phyloP scores from a whole-genome alignment of 1,140 invertebrate genomes.

The Pinna nobilis region DNA sequence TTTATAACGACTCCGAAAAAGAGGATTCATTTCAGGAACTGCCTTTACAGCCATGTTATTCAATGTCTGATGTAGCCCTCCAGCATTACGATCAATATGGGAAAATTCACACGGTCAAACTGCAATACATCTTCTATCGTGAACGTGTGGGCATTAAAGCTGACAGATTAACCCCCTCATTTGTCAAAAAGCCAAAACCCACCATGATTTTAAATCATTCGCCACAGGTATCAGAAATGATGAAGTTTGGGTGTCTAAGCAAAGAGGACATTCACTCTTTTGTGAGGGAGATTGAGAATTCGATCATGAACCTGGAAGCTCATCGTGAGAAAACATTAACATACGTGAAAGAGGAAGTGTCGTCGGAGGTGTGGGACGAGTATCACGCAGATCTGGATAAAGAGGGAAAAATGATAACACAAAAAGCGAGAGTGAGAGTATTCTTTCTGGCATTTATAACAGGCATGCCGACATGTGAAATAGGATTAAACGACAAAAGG shows the following conservation, averaged over 20 bases:
- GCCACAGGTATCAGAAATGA: constrained; percentile 94
- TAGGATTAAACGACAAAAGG: constrained; percentile 97
- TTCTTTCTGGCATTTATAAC: constrained; percentile 95
- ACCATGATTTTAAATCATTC: constrained; percentile 94
- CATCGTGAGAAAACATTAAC: constrained; percentile 80
- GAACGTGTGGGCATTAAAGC: constrained; percentile 97
- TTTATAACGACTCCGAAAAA: constrained; percentile 63
- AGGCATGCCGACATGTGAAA: constrained; percentile 89
- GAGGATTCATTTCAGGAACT: constrained; percentile 79
- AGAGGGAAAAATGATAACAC: constrained; percentile 84
- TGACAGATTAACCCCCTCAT: constrained; percentile 84
- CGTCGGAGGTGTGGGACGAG: constrained; percentile 97
- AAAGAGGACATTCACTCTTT: constrained; percentile 95
- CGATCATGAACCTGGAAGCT: constrained; percentile 73
- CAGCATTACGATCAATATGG: constrained; percentile 99
- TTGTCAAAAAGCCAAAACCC: constrained; percentile 71
- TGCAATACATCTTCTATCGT: constrained; percentile 99
- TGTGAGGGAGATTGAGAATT: constrained; percentile 91
- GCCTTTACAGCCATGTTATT: constrained; percentile 93
- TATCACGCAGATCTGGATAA: constrained; percentile 94
- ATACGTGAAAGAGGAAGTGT: constrained; percentile 99
- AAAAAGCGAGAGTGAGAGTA: constrained; percentile 94
- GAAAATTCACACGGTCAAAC: constrained; percentile 99
- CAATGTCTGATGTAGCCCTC: constrained; percentile 83
- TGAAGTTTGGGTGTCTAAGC: constrained; percentile 94